Evolutionary conservation across 2,888 invertebrate genomes (phyloP).

Genomic region (Drosophila borealis): DNA sequence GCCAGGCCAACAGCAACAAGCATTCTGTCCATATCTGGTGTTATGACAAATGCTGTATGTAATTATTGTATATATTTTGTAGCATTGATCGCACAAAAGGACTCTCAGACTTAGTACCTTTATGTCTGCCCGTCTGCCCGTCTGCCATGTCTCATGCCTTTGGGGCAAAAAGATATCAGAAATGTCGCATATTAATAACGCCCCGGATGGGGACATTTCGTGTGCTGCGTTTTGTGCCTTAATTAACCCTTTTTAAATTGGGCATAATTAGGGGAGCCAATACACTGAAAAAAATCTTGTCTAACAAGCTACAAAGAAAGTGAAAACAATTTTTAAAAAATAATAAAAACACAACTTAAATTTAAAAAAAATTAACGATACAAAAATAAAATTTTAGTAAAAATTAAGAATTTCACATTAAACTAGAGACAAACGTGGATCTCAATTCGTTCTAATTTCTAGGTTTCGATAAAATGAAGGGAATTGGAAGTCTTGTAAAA

Average conservation of each 20-base stretch:
- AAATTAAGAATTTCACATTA: too few relatives aligned
- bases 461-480: too few relatives aligned
- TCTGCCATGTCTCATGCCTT: constrained; percentile 8
- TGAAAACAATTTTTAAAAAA: too few relatives aligned
- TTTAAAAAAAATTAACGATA: too few relatives aligned
- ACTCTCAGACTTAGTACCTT: constrained; percentile 29
- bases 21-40: constrained; percentile 76
- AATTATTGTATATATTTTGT: constrained; percentile 73
- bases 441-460: too few relatives aligned
- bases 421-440: too few relatives aligned
- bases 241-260: constrained; percentile 84
- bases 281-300: constrained; percentile 56
- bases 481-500: too few relatives aligned
- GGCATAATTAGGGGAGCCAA: constrained; percentile 73
- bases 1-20: constrained; percentile 45
- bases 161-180: constrained; percentile 76
- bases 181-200: constrained; percentile 82
- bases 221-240: constrained; percentile 78
- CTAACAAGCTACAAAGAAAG: not conserved
- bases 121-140: not conserved
- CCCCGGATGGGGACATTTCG: constrained; percentile 70
- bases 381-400: too few relatives aligned
- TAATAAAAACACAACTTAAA: too few relatives aligned
- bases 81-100: constrained; percentile 48
- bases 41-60: constrained; percentile 81